These are phyloP conservation scores for Pollenia amentaria DNA, from an alignment of 2,888 invertebrate genomes.

Conservation along the genomic window DNA sequence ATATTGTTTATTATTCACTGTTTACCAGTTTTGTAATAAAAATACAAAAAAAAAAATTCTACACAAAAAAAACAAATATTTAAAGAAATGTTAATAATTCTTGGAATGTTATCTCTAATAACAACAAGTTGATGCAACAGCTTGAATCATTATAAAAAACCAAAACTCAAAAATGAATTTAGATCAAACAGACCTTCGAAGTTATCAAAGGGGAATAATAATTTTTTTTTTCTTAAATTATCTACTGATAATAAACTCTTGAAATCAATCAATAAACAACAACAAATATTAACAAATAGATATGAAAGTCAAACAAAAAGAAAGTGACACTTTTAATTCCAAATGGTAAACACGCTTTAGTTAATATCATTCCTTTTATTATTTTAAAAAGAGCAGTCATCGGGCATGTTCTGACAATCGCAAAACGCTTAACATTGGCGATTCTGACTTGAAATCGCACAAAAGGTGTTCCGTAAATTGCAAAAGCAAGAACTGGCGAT, in stretches of 20 bases:
- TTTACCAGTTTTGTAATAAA: not conserved
- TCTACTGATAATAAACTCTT: constrained; percentile 2
- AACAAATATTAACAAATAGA: constrained; percentile 22
- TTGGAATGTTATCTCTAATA: not conserved
- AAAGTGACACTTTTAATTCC: not conserved
- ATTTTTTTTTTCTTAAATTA: constrained; percentile 18
- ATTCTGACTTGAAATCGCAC: too few relatives aligned
- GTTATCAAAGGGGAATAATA: not conserved
- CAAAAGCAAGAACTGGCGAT: too few relatives aligned
- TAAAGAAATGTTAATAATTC: constrained; percentile 2
- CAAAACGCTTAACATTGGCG: too few relatives aligned
- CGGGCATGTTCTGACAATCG: too few relatives aligned
- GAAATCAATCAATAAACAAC: not conserved
- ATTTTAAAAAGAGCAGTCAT: too few relatives aligned
- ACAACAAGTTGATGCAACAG: not conserved
- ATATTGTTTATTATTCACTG: constrained; percentile 19
- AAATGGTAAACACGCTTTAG: not conserved
- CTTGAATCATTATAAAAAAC: not conserved
- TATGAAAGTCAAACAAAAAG: constrained; percentile 7
- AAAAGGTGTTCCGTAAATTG: too few relatives aligned
- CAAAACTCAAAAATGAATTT: too few relatives aligned
- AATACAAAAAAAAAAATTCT: constrained; percentile 1
- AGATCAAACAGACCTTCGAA: not conserved
- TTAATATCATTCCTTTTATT: not conserved
- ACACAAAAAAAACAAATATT: not conserved